Evolutionary conservation across 2,113 vertebrate genomes (phyloP).

Genomic region (Corythoichthys intestinalis): DNA sequence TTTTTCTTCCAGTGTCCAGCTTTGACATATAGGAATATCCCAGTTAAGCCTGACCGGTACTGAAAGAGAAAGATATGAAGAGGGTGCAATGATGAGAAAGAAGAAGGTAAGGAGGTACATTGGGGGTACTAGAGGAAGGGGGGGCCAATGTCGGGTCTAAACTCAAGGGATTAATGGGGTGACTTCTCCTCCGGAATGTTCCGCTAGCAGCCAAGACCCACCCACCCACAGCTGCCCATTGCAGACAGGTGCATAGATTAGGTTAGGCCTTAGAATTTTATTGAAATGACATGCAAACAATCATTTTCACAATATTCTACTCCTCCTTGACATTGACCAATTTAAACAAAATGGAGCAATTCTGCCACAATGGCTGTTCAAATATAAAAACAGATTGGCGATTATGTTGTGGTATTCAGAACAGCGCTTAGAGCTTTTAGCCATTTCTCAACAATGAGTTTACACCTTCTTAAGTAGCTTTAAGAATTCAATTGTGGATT

Average conservation of each 20-base stretch:
- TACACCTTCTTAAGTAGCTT: conserved; percentile 16
- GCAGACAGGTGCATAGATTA: conserved; percentile 68
- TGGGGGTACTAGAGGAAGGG: conserved; percentile 28
- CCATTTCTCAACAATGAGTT: conserved; percentile 9
- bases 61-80: conserved; percentile 22
- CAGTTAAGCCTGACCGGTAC: conserved; percentile 49
- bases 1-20: conserved; percentile 57
- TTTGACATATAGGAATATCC: conserved; percentile 48
- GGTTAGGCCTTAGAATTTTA: conserved; percentile 32
- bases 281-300: not conserved
- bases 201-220: conserved; percentile 67
- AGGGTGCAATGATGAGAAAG: conserved; percentile 22
- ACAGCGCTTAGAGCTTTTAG: conserved; percentile 3
- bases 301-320: not conserved
- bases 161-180: conserved; percentile 73
- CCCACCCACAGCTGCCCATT: conserved; percentile 70
- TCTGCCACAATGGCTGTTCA: not conserved
- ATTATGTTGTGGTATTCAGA: conserved; percentile 7
- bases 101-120: conserved; percentile 31
- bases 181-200: conserved; percentile 77
- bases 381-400: not conserved
- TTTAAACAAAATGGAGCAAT: not conserved
- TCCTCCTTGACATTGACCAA: not conserved
- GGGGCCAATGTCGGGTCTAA: conserved; percentile 48
- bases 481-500: conserved; percentile 11